Evolutionary conservation across 2,113 vertebrate species (phyloP), one percentile per base, ranked within the genome.

Genomic region (Pelecanoides urinatrix): DNA sequence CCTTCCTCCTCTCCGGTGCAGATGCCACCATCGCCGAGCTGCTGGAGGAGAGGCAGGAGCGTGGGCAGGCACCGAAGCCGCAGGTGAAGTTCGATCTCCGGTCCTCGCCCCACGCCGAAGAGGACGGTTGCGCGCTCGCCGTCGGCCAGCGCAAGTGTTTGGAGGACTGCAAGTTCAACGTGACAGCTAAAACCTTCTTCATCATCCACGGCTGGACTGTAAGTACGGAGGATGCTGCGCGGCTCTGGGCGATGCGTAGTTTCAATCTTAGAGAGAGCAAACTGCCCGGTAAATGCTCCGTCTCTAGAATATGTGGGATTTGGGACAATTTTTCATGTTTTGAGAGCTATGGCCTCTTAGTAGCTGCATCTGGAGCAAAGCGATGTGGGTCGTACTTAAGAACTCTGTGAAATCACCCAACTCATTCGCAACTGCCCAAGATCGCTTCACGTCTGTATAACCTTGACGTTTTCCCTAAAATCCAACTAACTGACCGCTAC

Each of bases 121-220:
- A 98, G 3, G 98, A 99, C 3, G 99, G 98, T 1, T 99, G 99
- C 88, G 40, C 95, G 70, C 97, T 99, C n/a, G 67, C 95, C 50
- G 2, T 96, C 0, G 98, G 98, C 11, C 96, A 97, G 16, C 96
- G 25, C 12, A 72, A 96, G 21, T 44, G 96, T 45, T 90, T 99
- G 38, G 89, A 98, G 70, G 97, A 98, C 30, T 99, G 99, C 93
- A 96, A 97, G 73, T 99, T 99, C 97, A 99, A 99, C 16, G 11
- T 87, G 44, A 99, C 99, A 16, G 98, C 99, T 6, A 99, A 99
- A 94, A 99, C 98, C 2, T 99, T 99, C 95, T 98, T 99, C 87
- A 98, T 99, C 96, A 99, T 99, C 90, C 99, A 99, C 19, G 99
- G 99, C 63, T 99, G 99, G 99, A 99, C 99, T 67, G 99, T 99